phyloP scores from a whole-genome alignment of 1,140 invertebrate genomes.

The Pentalonia nigronervosa region DNA sequence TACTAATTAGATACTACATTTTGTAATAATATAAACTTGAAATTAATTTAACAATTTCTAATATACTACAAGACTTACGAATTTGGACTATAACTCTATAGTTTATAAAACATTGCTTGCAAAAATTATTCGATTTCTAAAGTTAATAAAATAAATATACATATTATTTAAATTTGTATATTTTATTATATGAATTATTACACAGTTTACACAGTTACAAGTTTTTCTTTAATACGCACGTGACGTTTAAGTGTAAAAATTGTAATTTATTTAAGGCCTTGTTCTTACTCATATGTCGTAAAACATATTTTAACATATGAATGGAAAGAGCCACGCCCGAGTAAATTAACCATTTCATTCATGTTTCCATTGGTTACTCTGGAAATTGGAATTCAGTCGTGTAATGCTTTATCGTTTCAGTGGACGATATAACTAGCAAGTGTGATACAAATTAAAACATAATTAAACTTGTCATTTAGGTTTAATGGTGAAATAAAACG shows the following conservation, averaged over 20 bases:
- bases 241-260: neutral
- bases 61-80: too few relatives aligned
- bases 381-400: neutral
- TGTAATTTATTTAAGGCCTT: neutral
- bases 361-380: neutral
- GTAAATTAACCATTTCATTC: neutral
- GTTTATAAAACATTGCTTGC: too few relatives aligned
- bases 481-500: neutral
- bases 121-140: too few relatives aligned
- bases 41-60: too few relatives aligned
- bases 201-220: too few relatives aligned
- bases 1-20: neutral
- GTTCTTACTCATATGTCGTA: neutral
- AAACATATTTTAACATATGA: neutral
- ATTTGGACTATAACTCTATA: too few relatives aligned
- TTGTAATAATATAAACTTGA: too few relatives aligned
- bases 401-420: neutral
- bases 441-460: neutral
- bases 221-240: too few relatives aligned
- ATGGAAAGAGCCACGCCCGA: neutral
- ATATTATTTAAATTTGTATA: neutral
- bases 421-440: neutral
- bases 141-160: neutral
- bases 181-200: neutral
- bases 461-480: slow-evolving; percentile 9